Conservation (phyloP, 2,888 invertebrate genomes). For the Oxystoma pomonae region DNA sequence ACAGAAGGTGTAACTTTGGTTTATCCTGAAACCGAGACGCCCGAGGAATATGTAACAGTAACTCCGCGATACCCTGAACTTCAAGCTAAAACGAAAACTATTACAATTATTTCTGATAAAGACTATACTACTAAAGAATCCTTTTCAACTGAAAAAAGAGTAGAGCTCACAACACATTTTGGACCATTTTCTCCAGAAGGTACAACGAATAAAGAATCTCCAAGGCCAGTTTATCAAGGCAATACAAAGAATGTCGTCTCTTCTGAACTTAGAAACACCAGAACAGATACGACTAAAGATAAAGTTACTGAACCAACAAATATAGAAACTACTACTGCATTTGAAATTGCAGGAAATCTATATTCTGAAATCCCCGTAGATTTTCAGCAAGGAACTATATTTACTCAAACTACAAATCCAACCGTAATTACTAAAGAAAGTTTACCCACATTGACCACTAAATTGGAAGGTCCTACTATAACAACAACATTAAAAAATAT, state of each 20-base stretch:
- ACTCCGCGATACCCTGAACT: constrained; percentile 27
- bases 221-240: background rate
- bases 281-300: no score
- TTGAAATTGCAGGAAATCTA: constrained; percentile 7
- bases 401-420: constrained; percentile 5
- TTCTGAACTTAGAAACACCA: no score
- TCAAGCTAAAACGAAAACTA: background rate
- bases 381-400: background rate
- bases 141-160: background rate
- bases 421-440: constrained; percentile 8
- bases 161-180: background rate
- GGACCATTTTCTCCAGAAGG: constrained; percentile 3
- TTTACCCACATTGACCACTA: no score
- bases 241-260: background rate
- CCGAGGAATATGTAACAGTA: constrained; percentile 29
- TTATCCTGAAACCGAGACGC: constrained; percentile 30
- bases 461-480: no score
- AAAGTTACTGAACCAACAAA: no score
- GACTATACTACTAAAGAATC: background rate
- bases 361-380: background rate
- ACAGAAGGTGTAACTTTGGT: constrained; percentile 28
- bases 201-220: constrained; percentile 3
- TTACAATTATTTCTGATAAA: background rate
- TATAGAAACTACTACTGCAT: no score
- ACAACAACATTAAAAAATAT: no score